phyloP scores from a whole-genome alignment of 1,140 invertebrate species.

The Pachyrhynchus sulphureomaculatus region DNA sequence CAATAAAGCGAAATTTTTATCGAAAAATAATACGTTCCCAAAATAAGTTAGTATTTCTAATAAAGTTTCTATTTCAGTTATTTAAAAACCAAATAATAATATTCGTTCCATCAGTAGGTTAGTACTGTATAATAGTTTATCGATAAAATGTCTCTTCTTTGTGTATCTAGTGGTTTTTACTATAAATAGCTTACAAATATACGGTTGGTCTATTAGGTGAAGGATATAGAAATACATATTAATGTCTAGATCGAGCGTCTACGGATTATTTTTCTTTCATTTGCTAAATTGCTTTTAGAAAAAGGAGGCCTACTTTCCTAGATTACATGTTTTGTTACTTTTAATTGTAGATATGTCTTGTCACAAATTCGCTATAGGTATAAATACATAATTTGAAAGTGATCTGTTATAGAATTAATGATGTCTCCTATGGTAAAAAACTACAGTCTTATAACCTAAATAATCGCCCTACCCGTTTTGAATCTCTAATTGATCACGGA shows the following conservation, averaged over 20 bases:
- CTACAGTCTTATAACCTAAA: too few species aligned
- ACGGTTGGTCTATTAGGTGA: slow-evolving; percentile 1
- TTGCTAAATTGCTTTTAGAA: slow-evolving; percentile 19
- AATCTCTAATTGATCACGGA: too few species aligned
- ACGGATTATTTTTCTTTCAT: slow-evolving; percentile 7
- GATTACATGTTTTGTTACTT: background rate
- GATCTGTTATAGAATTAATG: too few species aligned
- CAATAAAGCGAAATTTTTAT: too few species aligned
- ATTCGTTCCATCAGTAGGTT: slow-evolving; percentile 17
- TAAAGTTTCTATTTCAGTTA: too few species aligned
- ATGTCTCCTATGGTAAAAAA: too few species aligned
- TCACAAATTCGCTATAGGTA: too few species aligned
- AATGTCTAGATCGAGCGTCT: slow-evolving; percentile 19
- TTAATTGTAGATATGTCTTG: too few species aligned
- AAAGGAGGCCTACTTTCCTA: slow-evolving; percentile 15
- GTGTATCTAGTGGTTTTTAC: slow-evolving; percentile 20
- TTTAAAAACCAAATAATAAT: slow-evolving; percentile 3
- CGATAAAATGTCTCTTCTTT: slow-evolving; percentile 19
- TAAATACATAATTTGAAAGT: too few species aligned
- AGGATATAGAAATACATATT: slow-evolving; percentile 18
- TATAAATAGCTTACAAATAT: slow-evolving; percentile 13
- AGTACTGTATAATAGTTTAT: slow-evolving; percentile 17
- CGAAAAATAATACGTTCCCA: too few species aligned
- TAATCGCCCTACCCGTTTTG: too few species aligned
- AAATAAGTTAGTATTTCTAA: too few species aligned